Percentiles rank a stretch among this genome's conserved stretches.
phyloP scores from a whole-genome alignment of 92 coral and sea anemone genomes.

The Bergia puertoricense region DNA sequence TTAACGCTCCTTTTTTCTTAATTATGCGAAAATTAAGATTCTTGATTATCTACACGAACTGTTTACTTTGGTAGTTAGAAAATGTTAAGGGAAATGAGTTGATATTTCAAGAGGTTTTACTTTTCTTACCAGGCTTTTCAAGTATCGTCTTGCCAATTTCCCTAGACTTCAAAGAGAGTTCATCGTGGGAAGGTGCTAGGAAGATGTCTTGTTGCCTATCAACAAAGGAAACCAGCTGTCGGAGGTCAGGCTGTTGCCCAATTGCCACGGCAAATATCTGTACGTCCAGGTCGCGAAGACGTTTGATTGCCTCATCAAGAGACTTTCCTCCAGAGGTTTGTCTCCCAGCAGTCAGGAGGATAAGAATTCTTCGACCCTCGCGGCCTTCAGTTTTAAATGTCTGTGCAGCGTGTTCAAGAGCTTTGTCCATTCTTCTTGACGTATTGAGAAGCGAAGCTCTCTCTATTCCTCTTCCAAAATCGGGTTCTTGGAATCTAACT shows the following conservation, averaged over 20 bases:
- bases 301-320: constrained; percentile 2
- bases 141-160: constrained; percentile 26
- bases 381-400: constrained; percentile 32
- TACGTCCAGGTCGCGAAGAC: constrained; percentile 14
- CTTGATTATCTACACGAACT: too few species aligned
- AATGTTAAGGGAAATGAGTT: too few species aligned
- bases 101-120: too few species aligned
- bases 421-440: constrained; percentile 62
- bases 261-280: constrained; percentile 25
- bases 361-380: constrained; percentile 39
- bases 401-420: constrained; percentile 63
- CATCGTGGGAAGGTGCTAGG: constrained; percentile 17
- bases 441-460: constrained; percentile 28
- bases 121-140: constrained; percentile 25
- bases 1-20: too few species aligned
- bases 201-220: constrained; percentile 14
- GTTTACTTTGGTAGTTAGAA: too few species aligned
- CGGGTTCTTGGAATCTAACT: constrained; percentile 24
- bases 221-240: constrained; percentile 9
- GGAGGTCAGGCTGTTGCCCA: constrained; percentile 12
- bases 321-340: constrained; percentile 46
- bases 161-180: not conserved
- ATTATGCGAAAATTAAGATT: too few species aligned
- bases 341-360: constrained; percentile 44
- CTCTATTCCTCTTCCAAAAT: constrained; percentile 17